These are phyloP conservation scores for Cyphomyrus discorhynchus DNA, from an alignment of 2,113 vertebrate genomes.

Conservation along the genomic window DNA sequence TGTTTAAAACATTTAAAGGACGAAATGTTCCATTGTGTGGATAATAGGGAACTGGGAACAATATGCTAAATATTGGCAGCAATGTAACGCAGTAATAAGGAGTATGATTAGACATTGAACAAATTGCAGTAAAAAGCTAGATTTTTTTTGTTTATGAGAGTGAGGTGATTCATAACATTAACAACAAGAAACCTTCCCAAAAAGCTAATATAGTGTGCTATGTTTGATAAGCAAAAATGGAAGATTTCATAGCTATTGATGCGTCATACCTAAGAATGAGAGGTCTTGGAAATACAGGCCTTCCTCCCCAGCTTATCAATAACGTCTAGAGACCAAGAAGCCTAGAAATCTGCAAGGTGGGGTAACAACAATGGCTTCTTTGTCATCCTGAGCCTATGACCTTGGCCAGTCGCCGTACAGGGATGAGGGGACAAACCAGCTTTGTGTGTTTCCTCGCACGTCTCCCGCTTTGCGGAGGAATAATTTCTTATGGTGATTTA, in stretches of 20 bases:
- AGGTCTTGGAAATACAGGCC: background rate
- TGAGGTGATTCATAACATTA: background rate
- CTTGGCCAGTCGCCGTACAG: background rate
- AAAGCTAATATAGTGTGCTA: background rate
- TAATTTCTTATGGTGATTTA: slow-evolving; percentile 1
- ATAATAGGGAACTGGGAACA: background rate
- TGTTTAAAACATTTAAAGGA: background rate
- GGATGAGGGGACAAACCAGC: background rate
- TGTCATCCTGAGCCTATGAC: background rate
- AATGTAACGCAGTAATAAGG: background rate
- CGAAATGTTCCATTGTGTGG: background rate
- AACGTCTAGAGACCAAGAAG: background rate
- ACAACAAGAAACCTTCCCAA: background rate
- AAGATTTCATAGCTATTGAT: background rate
- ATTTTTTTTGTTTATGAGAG: background rate
- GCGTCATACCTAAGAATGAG: background rate
- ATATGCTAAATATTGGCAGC: background rate
- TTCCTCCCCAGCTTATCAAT: background rate
- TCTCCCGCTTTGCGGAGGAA: background rate
- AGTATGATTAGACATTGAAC: background rate
- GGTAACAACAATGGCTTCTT: background rate
- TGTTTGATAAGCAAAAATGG: background rate
- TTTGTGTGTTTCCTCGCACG: background rate
- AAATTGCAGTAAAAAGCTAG: background rate
- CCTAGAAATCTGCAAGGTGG: background rate